These are phyloP conservation scores for Lutraria lutraria DNA, from an alignment of 2,888 invertebrate species.

Conservation along the genomic window DNA sequence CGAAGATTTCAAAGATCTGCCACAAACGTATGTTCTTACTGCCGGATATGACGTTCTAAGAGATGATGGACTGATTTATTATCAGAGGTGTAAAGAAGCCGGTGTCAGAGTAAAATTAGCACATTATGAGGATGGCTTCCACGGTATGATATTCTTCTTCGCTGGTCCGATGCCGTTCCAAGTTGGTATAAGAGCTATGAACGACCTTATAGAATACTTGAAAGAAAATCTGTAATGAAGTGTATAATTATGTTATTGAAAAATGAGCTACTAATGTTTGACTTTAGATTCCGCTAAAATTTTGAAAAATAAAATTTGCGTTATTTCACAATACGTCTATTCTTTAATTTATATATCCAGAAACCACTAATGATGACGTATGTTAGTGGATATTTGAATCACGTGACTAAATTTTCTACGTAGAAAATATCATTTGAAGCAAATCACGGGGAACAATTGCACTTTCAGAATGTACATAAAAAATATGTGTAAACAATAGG, in stretches of 20 bases:
- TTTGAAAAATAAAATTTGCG: too few species aligned
- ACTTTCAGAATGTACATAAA: too few species aligned
- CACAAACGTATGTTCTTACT: constrained; percentile 84
- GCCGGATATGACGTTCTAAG: constrained; percentile 86
- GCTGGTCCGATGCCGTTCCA: constrained; percentile 76
- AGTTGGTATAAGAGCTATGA: constrained; percentile 74
- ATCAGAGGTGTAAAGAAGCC: constrained; percentile 78
- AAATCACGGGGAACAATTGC: too few species aligned
- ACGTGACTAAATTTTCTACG: too few species aligned
- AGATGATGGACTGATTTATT: constrained; percentile 86
- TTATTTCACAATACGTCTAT: too few species aligned
- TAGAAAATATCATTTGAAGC: too few species aligned
- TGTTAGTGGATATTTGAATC: too few species aligned
- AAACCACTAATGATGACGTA: too few species aligned
- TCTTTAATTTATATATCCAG: too few species aligned
- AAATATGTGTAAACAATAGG: too few species aligned
- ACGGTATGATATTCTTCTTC: constrained; percentile 79
- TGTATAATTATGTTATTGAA: not conserved
- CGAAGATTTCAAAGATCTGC: constrained; percentile 77
- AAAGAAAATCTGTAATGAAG: constrained; percentile 66
- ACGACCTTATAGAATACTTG: constrained; percentile 74
- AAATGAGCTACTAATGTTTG: not conserved
- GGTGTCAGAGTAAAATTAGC: constrained; percentile 80
- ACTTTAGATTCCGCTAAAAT: too few species aligned
- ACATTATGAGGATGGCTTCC: constrained; percentile 79